These are phyloP conservation scores for Syrmaticus mikado DNA, from an alignment of 2,113 vertebrate species.

Conservation along the genomic window DNA sequence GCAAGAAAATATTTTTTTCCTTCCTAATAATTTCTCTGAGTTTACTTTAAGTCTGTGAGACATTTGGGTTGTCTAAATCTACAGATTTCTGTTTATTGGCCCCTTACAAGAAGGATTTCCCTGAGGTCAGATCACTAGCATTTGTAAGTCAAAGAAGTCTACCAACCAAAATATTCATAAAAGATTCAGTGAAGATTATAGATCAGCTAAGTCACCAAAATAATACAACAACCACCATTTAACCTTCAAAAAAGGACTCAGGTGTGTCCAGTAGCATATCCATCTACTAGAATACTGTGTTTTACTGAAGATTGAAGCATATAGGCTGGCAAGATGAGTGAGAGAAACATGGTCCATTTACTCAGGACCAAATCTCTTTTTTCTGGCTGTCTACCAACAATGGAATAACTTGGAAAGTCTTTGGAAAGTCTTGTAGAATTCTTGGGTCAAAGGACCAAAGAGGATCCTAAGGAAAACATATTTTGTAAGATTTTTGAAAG, in stretches of 20 bases:
- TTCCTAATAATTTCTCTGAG: neutral
- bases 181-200: neutral
- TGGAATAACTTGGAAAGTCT: neutral
- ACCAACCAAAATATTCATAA: neutral
- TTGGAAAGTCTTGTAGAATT: neutral
- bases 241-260: neutral
- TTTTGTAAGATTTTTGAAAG: neutral
- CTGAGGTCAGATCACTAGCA: neutral
- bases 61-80: neutral
- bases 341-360: neutral
- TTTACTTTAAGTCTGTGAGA: neutral
- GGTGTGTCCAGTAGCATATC: fast-evolving
- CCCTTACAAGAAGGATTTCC: neutral
- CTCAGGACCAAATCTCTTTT: neutral
- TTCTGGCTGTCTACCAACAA: neutral
- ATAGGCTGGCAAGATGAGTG: neutral
- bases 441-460: neutral
- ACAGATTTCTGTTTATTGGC: neutral
- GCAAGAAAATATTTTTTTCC: neutral
- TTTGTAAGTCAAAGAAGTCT: neutral
- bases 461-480: neutral
- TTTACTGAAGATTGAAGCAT: neutral
- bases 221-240: neutral
- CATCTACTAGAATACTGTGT: neutral
- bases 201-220: neutral